phyloP scores from a whole-genome alignment of 2,113 vertebrate genomes.

The Chaetops frenatus region DNA sequence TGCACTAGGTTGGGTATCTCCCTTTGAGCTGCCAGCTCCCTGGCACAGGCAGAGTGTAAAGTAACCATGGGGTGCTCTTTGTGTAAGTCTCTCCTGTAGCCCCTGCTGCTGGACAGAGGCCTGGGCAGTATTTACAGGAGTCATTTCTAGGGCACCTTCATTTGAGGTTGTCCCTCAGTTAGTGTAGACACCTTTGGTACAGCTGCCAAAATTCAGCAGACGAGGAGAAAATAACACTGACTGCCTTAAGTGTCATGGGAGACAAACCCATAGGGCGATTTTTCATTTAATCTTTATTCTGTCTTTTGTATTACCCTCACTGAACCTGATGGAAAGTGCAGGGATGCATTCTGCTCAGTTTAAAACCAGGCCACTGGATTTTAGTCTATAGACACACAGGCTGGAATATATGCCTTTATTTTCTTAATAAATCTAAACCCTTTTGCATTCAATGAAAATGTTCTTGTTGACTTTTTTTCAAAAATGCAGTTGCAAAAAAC shows the following conservation, averaged over 20 bases:
- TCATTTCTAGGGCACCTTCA: neutral
- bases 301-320: neutral
- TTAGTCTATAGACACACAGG: neutral
- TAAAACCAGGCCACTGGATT: neutral
- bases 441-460: neutral
- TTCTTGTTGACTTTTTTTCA: neutral
- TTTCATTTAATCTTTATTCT: neutral
- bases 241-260: neutral
- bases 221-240: neutral
- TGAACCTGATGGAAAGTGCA: neutral
- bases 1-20: fast-evolving
- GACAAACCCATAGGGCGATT: neutral
- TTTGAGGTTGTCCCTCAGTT: neutral
- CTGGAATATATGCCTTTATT: neutral
- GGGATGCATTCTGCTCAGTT: neutral
- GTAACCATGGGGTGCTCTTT: fast-evolving
- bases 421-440: neutral
- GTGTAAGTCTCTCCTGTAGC: neutral
- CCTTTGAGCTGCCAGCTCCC: neutral
- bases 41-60: neutral
- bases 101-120: neutral
- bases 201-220: neutral
- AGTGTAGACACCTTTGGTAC: neutral
- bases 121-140: neutral
- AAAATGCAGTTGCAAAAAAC: neutral